Base-by-base conservation (phyloP, 2,113 vertebrate species). In the Okapia johnstoni region DNA sequence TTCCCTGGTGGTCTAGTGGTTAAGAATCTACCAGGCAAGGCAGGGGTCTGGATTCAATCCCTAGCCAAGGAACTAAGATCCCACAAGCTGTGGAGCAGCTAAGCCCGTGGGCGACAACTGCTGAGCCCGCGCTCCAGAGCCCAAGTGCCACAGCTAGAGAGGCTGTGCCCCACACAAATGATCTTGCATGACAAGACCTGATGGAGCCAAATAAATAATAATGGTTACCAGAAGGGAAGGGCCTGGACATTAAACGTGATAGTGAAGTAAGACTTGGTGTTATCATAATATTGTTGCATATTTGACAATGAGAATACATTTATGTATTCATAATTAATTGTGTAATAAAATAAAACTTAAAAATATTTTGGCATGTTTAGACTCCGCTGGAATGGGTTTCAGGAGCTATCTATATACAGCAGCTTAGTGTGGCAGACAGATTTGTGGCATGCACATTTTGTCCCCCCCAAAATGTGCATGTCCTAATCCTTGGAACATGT, bases 61-160 rank as follows among this genome's bases (percentile, higher is more conserved):
- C n/a, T 40, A 40, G 66, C n/a, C 66, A 70, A 40, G 66, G 19
- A 70, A 40, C 66, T 40, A 70, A 40, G 66, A 70, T 40, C n/a
- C 19, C 66, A 70, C 17, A 70, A 36, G 3, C n/a, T 36, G 63
- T 70, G 63, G n/a, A 36, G n/a, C n/a, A 36, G 63, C 63, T 70
- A 70, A 36, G 63, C 63, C 63, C 36, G 63, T 70, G 66, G 66
- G 19, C 0, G 1, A 10, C 19, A 40, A 70, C 66, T 23, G 19
- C 19, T 40, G 10, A 70, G 19, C 66, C n/a, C 0, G 0, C 0
- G 5, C n/a, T 70, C 66, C 10, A 70, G 66, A 70, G 19, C n/a
- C 66, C 66, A 70, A 3, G 66, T 23, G n/a, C n/a, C n/a, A 23
- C 2, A 0, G 5, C 19, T 40, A 40, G 66, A 12, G n/a, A 70